These are phyloP conservation scores for Scopus umbretta DNA, from an alignment of 2,113 vertebrate genomes.

Conservation along the genomic window DNA sequence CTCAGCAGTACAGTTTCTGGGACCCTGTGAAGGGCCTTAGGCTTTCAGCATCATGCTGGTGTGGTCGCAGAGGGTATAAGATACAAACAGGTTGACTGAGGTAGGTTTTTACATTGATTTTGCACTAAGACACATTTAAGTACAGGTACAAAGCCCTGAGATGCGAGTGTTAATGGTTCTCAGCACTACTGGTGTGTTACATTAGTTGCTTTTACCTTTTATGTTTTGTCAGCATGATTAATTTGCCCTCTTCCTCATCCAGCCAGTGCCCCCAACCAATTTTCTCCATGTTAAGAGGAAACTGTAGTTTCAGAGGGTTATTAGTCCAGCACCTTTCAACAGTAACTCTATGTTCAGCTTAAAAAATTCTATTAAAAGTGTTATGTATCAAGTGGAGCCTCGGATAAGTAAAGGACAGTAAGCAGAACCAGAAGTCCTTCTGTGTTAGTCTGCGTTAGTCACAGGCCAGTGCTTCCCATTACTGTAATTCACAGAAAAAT, in stretches of 20 bases:
- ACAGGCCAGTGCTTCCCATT: not conserved
- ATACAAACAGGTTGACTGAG: not conserved
- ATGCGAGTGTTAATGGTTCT: accelerated
- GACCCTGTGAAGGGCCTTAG: accelerated
- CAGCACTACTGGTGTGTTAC: accelerated
- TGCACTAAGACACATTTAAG: not conserved
- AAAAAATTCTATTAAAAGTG: not conserved
- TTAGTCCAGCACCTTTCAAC: not conserved
- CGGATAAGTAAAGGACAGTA: not conserved
- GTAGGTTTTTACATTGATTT: not conserved
- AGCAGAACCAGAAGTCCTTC: not conserved
- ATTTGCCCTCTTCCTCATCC: not conserved
- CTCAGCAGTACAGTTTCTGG: not conserved
- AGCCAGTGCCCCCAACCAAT: not conserved
- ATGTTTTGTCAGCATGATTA: not conserved
- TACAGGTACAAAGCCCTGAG: not conserved
- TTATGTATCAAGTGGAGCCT: not conserved
- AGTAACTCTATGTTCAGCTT: not conserved
- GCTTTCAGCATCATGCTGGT: not conserved
- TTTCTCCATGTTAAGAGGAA: not conserved
- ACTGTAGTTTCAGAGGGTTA: not conserved
- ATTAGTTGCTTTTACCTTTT: not conserved
- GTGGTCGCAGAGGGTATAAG: not conserved
- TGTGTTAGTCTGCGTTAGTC: not conserved
- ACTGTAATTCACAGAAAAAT: not conserved